Evolutionary conservation across 2,888 invertebrate species (phyloP).

Genomic region (Agrochola litura): DNA sequence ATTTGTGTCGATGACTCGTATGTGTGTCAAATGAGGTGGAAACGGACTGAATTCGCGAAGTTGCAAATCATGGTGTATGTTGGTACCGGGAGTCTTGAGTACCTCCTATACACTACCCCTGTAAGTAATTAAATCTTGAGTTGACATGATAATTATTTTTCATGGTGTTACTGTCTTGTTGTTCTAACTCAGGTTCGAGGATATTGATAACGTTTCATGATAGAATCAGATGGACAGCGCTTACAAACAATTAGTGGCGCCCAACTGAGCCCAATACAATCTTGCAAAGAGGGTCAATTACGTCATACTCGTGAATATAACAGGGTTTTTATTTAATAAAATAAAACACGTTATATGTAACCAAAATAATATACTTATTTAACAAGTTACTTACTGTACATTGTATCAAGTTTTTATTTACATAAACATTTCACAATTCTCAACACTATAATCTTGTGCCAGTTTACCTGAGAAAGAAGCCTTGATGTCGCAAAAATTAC

Average conservation of each 20-base stretch:
- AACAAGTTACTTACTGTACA: slow-evolving; percentile 80
- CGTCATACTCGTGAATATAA: background rate
- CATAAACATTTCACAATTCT: slow-evolving; percentile 65
- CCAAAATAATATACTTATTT: slow-evolving; percentile 87
- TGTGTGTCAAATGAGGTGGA: slow-evolving; percentile 39
- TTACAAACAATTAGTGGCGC: background rate
- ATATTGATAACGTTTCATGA: background rate
- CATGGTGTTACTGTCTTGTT: background rate
- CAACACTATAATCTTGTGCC: slow-evolving; percentile 35
- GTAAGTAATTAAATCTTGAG: background rate
- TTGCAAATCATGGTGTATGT: background rate
- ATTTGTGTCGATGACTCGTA: slow-evolving; percentile 51
- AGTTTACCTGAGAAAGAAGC: background rate
- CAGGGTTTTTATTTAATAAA: slow-evolving; percentile 12
- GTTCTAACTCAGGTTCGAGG: background rate
- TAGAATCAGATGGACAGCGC: background rate
- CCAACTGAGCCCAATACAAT: background rate
- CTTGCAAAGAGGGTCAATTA: background rate
- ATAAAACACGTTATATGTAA: slow-evolving; percentile 77
- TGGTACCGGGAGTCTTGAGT: background rate
- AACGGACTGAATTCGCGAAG: slow-evolving; percentile 6
- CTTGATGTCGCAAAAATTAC: slow-evolving; percentile 1
- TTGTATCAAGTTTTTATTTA: slow-evolving; percentile 70
- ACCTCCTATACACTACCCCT: background rate
- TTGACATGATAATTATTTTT: background rate